These are phyloP conservation scores for Oscheius sp. DNA, from an alignment of 2,888 invertebrate genomes.

Conservation along the genomic window DNA sequence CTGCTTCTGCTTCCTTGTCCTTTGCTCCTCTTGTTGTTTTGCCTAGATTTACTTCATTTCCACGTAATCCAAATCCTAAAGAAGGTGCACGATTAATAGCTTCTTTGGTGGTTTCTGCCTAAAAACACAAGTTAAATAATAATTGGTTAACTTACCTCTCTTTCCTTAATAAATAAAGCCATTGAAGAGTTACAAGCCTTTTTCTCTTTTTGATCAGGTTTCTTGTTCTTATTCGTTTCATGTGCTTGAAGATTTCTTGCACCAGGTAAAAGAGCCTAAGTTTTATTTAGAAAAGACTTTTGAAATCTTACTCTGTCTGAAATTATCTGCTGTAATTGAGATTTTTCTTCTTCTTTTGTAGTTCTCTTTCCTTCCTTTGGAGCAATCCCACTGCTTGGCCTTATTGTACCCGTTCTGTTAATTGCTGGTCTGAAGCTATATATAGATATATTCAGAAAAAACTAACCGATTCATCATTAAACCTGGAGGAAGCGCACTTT, in stretches of 20 bases:
- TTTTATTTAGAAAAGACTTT: neutral
- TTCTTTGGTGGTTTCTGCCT: slow-evolving; percentile 24
- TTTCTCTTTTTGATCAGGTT: neutral
- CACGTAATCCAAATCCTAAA: slow-evolving; percentile 11
- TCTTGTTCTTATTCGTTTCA: neutral
- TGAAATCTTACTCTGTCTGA: slow-evolving; percentile 25
- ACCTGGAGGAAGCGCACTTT: neutral
- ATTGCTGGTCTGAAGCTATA: neutral
- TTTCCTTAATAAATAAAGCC: slow-evolving; percentile 38
- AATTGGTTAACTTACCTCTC: neutral
- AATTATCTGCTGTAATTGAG: slow-evolving; percentile 35
- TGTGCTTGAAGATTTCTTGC: slow-evolving; percentile 9
- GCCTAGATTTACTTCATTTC: slow-evolving; percentile 10
- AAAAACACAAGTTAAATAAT: neutral
- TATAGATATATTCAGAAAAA: neutral
- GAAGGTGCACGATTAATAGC: slow-evolving; percentile 7
- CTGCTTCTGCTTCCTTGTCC: slow-evolving; percentile 39
- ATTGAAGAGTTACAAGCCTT: slow-evolving; percentile 33
- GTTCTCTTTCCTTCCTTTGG: slow-evolving; percentile 32
- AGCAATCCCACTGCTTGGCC: slow-evolving; percentile 31
- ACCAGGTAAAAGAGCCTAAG: slow-evolving; percentile 12
- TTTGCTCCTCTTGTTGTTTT: slow-evolving; percentile 9
- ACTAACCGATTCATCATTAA: slow-evolving; percentile 3
- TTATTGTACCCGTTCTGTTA: slow-evolving; percentile 36
- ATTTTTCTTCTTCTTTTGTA: slow-evolving; percentile 43